Evolutionary conservation across 2,797 vertebrate genomes (phyloP), one percentile per base, ranked within the genome.

Genomic region (Sternarchorhynchus goeldii): DNA sequence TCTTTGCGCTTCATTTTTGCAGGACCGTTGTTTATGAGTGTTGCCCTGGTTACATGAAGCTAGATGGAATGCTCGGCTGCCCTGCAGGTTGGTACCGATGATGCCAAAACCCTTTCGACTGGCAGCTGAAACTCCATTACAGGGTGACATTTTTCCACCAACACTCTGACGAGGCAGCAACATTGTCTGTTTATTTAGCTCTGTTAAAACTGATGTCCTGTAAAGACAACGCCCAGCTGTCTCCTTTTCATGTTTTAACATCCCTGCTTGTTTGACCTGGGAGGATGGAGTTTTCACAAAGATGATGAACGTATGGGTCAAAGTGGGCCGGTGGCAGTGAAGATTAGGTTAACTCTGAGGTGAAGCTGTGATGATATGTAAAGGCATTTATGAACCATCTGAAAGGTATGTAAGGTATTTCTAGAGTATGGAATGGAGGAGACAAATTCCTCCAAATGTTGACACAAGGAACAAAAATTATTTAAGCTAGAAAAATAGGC

Each of bases 41-140:
- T 80, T 99, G 97, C 76, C 97, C 97, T 74, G 97, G 97, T 7
- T 99, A 99, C 85, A 97, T 96, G 92, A 93, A 88, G 83, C 90
- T 99, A 89, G 95, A 98, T 8, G 95, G 93, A 56, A 92, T 60
- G 21, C 93, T 50, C 86, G 97, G 97, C 82, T 99, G 97, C 70
- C 95, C 97, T 83, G 97, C 96, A 94, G 97, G 97, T 99, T 90
- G 0, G 87, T 86, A 60, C 73, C 39, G 10, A 29, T 68, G 50
- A 50, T 56, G 67, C 25, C 34, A 56, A 56, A 31, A 29, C 39
- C 50, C 17, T 45, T 16, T 53, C 34, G 31, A 60, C 25, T 69
- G 17, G 62, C 57, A 53, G 57, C 17, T 58, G 18, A 58, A 45
- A 53, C 55, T 71, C 17, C 6, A 62, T 55, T 25, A 65, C 8